Base-by-base conservation (phyloP, 2,888 invertebrate species). In the Phanerotoma sp. region DNA sequence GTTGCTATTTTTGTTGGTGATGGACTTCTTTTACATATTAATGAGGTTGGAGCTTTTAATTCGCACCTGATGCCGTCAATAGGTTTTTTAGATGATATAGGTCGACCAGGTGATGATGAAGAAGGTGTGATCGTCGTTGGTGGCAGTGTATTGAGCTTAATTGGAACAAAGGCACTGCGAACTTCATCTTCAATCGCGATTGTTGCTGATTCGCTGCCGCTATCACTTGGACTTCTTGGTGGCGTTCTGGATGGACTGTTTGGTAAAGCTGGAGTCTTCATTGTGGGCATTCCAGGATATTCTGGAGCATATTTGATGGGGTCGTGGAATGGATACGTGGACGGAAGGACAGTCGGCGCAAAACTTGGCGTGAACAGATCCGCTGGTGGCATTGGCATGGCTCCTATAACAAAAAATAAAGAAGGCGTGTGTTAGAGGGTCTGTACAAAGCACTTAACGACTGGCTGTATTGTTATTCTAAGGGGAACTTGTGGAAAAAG, bases 91-190 rank as follows among this genome's bases (percentile, higher is more conserved):
- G 41, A 32, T 9, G 37, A n/a, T 21, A 51, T 37, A 16, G 56
- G 44, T n/a, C 60, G 42, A 10, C 70, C 70, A 0, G 72, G 70
- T 5, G 70, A 67, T 2, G 62, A 61, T 1, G 62, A 62, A 5
- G 71, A 66, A 1, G 70, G 66, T 0, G 68, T 58, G 4, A 66
- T 54, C 3, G 59, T 37, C 4, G 56, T 44, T n/a, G 64, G 57
- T 11, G 69, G 67, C 13, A 72, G 42, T 1, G 68, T 64, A 60
- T 67, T 66, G 20, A 71, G 50, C 25, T 70, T 63, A 35, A 76
- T 71, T 0, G 76, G 76, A 9, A 75, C 71, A 59, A 77, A 77
- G 60, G 77, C 77, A 64, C 77, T 77, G 42, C 75, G 72, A 3
- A 73, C 63, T 48, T 75, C 75, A 20, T 76, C 76, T n/a, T 65